A percentile compares a stretch with the other conserved stretches of the same genome.
Evolutionary conservation across 2,888 invertebrate genomes (phyloP).

Genomic region (Leucophenga montana): DNA sequence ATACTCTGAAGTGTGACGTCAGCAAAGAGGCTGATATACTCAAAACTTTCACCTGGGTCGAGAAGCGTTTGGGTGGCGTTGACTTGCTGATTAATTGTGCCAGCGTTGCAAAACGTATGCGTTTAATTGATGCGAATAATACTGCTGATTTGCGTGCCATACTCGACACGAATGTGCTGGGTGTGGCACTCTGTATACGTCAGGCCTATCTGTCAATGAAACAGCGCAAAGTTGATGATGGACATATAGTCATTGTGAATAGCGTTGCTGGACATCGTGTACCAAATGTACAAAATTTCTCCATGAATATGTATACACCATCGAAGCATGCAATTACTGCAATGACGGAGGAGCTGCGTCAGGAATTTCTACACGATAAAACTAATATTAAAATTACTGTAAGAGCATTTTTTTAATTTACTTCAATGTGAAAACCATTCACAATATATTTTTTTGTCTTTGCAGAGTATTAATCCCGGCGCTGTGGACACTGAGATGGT

Average conservation of each 20-base stretch:
- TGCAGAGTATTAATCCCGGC: conserved; percentile 68
- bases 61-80: conserved; percentile 74
- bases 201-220: conserved; percentile 74
- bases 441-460: neutral
- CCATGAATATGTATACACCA: conserved; percentile 66
- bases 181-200: conserved; percentile 73
- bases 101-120: conserved; percentile 45
- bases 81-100: conserved; percentile 78
- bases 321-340: conserved; percentile 70
- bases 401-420: conserved; percentile 35
- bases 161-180: conserved; percentile 74
- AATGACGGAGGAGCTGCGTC: conserved; percentile 67
- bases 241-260: conserved; percentile 75
- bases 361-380: conserved; percentile 63
- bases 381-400: conserved; percentile 65
- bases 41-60: conserved; percentile 74
- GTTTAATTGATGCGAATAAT: conserved; percentile 48
- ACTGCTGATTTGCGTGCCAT: conserved; percentile 57
- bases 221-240: conserved; percentile 72
- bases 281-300: conserved; percentile 55
- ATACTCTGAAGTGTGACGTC: conserved; percentile 75
- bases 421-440: neutral
- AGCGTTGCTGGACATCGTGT: conserved; percentile 69
- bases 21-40: conserved; percentile 75
- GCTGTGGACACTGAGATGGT: conserved; percentile 62